A percentile compares a stretch with the other conserved stretches of the same genome.
Evolutionary conservation across 1,140 invertebrate species (phyloP).

Genomic region (Bombus sibiricus): DNA sequence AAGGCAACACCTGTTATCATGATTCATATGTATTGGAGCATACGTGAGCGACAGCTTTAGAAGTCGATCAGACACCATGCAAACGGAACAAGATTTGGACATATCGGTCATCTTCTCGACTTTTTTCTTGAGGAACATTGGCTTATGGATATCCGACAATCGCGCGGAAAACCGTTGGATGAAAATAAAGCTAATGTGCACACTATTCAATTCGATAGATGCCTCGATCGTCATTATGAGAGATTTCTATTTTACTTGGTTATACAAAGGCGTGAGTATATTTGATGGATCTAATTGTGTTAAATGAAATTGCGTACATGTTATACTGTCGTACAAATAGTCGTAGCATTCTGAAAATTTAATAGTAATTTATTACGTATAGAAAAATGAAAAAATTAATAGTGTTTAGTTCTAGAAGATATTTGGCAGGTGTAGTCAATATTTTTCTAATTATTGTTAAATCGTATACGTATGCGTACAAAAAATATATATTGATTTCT

Average conservation of each 20-base stretch:
- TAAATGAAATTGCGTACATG: too few relatives aligned
- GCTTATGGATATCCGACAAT: conserved; percentile 50
- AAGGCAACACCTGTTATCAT: neutral
- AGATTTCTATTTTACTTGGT: conserved; percentile 48
- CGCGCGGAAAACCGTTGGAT: neutral
- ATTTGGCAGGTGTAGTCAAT: too few relatives aligned
- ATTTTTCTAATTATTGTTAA: neutral
- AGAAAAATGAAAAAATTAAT: neutral
- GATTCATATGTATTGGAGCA: neutral
- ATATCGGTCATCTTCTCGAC: conserved; percentile 42
- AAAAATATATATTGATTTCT: neutral
- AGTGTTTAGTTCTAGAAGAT: neutral
- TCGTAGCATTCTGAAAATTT: too few relatives aligned
- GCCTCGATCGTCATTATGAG: neutral
- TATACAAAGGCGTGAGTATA: conserved; percentile 55
- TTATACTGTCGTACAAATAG: too few relatives aligned
- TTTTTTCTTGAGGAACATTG: conserved; percentile 55
- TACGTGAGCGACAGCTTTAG: neutral
- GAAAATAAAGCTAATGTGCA: conserved; percentile 23
- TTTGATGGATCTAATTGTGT: too few relatives aligned
- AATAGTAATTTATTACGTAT: neutral
- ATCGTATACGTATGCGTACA: neutral
- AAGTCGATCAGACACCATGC: neutral
- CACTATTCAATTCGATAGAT: neutral
- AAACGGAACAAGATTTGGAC: neutral